Base-by-base conservation (phyloP, 2,113 vertebrate genomes). In the Eulemur rufifrons region DNA sequence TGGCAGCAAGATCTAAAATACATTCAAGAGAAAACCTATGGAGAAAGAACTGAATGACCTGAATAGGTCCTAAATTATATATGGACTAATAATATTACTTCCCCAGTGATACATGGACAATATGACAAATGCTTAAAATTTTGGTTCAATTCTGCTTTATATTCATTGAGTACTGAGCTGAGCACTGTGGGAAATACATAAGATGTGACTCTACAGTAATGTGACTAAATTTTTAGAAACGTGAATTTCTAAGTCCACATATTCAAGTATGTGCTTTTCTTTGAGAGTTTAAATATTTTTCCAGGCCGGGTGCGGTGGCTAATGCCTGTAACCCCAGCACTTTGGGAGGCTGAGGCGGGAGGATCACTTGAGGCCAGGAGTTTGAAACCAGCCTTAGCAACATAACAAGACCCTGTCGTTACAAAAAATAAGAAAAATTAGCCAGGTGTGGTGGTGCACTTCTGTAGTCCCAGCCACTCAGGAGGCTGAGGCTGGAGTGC, bases 221-320 rank as follows among this genome's bases (percentile, higher is more conserved):
- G 50, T 90, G 90, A 69, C 45, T 34, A 23, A n/a, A 71, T 93
- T 86, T 77, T 81, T 34, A 29, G 82, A 89, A 81, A 34, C 34
- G 25, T 12, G 14, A 87, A 45, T 92, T 94, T 29, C 20, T 39
- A 80, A 96, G 66, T 68, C 86, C 47, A 83, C 69, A 42, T 81
- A 73, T 89, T 91, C 39, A 77, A 77, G 27, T 54, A 21, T 69
- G 56, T 61, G 37, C 50, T 76, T 27, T 63, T 94, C n/a, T 91
- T 95, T 86, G 52, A 93, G 32, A 91, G 10, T 82, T 81, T 66
- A 85, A 81, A 64, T 76, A 66, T 85, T 91, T 96, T 93, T 78
- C 63, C 81, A 86, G 71, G 25, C 25, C 29, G 71, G 39, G 71
- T 15, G 39, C 21, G 25, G 25, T 45, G 25, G 25, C 25, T 29